Percentiles rank a stretch among this genome's conserved stretches.
Evolutionary conservation across 1,140 invertebrate species (phyloP).

Genomic region (Aphidius ervi): DNA sequence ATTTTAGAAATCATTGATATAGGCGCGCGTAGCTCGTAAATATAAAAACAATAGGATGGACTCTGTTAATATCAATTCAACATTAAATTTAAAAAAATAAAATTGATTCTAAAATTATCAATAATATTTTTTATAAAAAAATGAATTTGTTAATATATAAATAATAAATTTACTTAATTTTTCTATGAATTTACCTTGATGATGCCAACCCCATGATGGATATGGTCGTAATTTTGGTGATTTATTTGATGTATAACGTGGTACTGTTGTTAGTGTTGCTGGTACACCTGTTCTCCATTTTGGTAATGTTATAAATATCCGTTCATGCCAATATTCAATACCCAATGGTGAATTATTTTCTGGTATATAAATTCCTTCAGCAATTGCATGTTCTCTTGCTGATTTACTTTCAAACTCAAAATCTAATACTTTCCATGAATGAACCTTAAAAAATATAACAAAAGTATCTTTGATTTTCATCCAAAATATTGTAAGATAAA

Average conservation of each 20-base stretch:
- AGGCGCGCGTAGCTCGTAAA: too few species aligned
- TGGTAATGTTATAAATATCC: constrained; percentile 66
- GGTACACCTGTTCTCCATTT: constrained; percentile 80
- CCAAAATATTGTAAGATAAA: constrained; percentile 9
- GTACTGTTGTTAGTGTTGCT: constrained; percentile 62
- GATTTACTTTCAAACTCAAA: constrained; percentile 54
- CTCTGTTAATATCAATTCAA: neutral
- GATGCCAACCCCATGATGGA: constrained; percentile 70
- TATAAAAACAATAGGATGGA: neutral
- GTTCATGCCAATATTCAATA: constrained; percentile 62
- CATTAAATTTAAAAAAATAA: too few species aligned
- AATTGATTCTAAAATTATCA: too few species aligned
- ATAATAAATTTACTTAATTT: neutral
- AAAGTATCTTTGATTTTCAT: too few species aligned
- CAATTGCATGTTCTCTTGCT: constrained; percentile 51
- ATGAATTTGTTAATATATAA: too few species aligned
- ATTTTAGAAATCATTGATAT: too few species aligned
- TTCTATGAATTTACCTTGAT: constrained; percentile 46
- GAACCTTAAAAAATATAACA: constrained; percentile 40
- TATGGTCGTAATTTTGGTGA: constrained; percentile 68
- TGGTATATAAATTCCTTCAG: constrained; percentile 59
- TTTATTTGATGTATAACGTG: constrained; percentile 51
- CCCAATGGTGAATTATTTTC: constrained; percentile 72
- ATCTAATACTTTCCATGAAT: constrained; percentile 59
- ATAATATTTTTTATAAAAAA: too few species aligned